These are phyloP conservation scores for Psittacula echo DNA, from an alignment of 2,797 vertebrate species.

Conservation along the genomic window DNA sequence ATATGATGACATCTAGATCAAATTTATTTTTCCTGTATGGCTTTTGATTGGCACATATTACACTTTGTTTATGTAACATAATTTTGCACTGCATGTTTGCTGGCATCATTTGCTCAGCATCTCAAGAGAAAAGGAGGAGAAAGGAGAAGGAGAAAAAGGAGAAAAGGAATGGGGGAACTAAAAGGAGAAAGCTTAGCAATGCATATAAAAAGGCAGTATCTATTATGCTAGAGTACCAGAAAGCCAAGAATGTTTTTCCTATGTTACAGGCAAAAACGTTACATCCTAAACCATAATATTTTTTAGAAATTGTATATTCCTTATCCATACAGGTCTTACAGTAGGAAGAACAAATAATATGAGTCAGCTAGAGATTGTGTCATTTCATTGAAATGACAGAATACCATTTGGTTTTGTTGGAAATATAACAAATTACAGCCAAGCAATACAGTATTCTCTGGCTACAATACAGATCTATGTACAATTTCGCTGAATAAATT, in stretches of 20 bases:
- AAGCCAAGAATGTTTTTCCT: neutral
- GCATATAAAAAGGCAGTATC: neutral
- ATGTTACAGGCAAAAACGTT: conserved; percentile 6
- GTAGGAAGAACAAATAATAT: conserved; percentile 25
- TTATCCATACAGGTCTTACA: neutral
- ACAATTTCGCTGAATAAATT: conserved; percentile 35
- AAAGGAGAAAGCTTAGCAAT: neutral
- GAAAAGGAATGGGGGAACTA: neutral
- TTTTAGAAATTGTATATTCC: neutral
- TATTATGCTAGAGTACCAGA: neutral
- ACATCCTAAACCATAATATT: neutral
- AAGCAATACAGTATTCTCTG: neutral
- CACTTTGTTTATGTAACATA: neutral
- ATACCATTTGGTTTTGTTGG: neutral
- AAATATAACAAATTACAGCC: neutral
- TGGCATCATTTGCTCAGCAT: neutral
- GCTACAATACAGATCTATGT: neutral
- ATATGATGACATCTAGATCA: neutral
- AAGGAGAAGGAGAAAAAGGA: neutral
- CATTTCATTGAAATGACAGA: conserved; percentile 8
- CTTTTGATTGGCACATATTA: neutral
- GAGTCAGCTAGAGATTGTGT: neutral
- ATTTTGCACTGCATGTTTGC: neutral
- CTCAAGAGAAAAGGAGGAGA: neutral
- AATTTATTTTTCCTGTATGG: neutral